A percentile compares a stretch with the other conserved stretches of the same genome.
Evolutionary conservation across 2,113 vertebrate species (phyloP).

Genomic region (Microtus oregoni): DNA sequence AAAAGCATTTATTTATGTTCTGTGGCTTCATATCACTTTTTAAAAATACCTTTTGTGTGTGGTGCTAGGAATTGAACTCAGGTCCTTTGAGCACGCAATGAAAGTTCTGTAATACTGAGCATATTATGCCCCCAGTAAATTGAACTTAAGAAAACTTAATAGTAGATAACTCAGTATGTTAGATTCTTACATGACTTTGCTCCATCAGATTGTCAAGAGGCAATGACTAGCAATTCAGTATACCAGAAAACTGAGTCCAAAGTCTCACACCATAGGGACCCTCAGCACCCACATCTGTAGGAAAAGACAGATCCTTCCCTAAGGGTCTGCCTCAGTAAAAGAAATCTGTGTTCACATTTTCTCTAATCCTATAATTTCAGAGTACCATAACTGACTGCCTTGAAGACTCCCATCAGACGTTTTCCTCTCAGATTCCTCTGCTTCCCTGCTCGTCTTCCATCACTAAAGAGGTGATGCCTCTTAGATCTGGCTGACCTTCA

Average conservation of each 20-base stretch:
- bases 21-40: not conserved
- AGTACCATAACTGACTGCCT: not conserved
- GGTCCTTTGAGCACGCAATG: not conserved
- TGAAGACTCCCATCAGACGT: not conserved
- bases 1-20: not conserved
- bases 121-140: not conserved
- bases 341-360: not conserved
- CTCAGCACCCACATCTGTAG: not conserved
- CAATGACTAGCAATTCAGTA: no score
- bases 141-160: not conserved
- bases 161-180: not conserved
- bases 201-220: not conserved
- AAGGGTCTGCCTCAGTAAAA: not conserved
- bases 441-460: not conserved
- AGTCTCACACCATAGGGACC: not conserved
- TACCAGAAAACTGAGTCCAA: not conserved
- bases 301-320: not conserved
- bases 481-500: conserved; percentile 58
- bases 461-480: not conserved
- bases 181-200: not conserved
- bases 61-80: not conserved
- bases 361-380: not conserved
- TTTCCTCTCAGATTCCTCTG: not conserved
- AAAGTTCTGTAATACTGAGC: not conserved
- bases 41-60: not conserved